Percentiles rank a stretch among this genome's conserved stretches.
These are phyloP conservation scores for Agrilus planipennis DNA, from an alignment of 1,140 invertebrate species.

Conservation along the genomic window DNA sequence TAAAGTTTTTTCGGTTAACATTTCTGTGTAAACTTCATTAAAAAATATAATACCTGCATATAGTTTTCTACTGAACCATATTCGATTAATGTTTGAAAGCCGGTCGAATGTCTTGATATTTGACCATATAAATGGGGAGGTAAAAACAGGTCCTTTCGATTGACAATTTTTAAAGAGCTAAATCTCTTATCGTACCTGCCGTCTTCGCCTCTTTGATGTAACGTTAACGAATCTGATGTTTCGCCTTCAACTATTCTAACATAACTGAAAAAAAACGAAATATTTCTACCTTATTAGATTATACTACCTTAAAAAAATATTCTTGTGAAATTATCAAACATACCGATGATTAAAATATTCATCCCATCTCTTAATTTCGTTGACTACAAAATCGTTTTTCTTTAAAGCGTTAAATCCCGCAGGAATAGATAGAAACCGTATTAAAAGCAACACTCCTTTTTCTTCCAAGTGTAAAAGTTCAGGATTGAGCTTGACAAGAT, in stretches of 20 bases:
- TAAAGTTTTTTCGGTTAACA: conserved; percentile 14
- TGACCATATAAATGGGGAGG: conserved; percentile 84
- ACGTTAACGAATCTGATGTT: conserved; percentile 75
- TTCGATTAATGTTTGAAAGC: conserved; percentile 51
- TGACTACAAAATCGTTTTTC: conserved; percentile 54
- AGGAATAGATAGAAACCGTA: conserved; percentile 68
- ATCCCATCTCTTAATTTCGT: conserved; percentile 67
- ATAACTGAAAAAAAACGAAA: conserved; percentile 58
- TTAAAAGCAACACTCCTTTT: conserved; percentile 66
- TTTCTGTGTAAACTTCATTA: background rate
- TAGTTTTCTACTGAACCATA: conserved; percentile 35
- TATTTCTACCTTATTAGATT: background rate
- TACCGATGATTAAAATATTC: conserved; percentile 60
- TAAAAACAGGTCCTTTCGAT: conserved; percentile 48
- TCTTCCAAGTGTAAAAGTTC: conserved; percentile 70
- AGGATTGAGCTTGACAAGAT: conserved; percentile 60
- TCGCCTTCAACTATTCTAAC: conserved; percentile 78
- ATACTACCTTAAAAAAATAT: background rate
- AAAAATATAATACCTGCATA: conserved; percentile 29
- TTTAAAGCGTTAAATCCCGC: conserved; percentile 55
- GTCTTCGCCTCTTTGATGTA: conserved; percentile 69
- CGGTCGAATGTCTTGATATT: conserved; percentile 63
- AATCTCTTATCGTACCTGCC: conserved; percentile 59
- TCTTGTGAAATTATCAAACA: conserved; percentile 8
- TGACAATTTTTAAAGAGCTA: conserved; percentile 26